These are phyloP conservation scores for Thera obeliscata DNA, from an alignment of 2,888 invertebrate species.

Conservation along the genomic window DNA sequence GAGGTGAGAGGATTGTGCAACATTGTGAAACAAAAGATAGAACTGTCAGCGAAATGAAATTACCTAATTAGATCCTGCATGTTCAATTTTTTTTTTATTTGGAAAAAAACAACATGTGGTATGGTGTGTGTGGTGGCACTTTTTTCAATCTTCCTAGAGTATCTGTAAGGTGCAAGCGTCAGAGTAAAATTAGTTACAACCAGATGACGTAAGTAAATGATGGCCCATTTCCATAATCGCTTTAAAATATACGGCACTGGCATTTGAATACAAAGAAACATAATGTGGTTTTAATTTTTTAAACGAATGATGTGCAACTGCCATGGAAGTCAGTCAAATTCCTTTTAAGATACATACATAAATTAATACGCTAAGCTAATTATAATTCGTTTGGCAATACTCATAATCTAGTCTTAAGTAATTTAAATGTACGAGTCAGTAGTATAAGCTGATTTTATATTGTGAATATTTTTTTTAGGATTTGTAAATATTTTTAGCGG, in stretches of 20 bases:
- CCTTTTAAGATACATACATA: not conserved
- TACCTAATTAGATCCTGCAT: too few relatives aligned
- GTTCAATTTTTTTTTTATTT: too few relatives aligned
- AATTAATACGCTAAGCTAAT: slow-evolving; percentile 22
- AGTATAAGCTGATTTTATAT: slow-evolving; percentile 19
- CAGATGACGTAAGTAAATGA: not conserved
- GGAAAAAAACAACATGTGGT: too few relatives aligned
- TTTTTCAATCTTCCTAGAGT: too few relatives aligned
- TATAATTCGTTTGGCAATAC: slow-evolving; percentile 39
- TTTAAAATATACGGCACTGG: not conserved
- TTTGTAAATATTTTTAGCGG: slow-evolving; percentile 21
- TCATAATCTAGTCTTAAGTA: slow-evolving; percentile 31
- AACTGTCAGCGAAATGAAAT: too few relatives aligned
- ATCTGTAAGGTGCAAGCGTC: too few relatives aligned
- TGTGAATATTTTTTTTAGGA: slow-evolving; percentile 3
- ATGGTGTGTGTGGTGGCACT: too few relatives aligned
- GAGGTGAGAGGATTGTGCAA: too few relatives aligned
- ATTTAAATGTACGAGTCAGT: slow-evolving; percentile 17
- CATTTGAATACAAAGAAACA: not conserved
- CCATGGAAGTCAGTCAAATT: not conserved
- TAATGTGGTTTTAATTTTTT: too few relatives aligned
- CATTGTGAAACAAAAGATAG: too few relatives aligned
- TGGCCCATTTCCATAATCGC: not conserved
- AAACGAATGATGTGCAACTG: not conserved
- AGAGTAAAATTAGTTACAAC: too few relatives aligned